Evolutionary conservation across 2,113 vertebrate species (phyloP).

Genomic region (Neogale vison): DNA sequence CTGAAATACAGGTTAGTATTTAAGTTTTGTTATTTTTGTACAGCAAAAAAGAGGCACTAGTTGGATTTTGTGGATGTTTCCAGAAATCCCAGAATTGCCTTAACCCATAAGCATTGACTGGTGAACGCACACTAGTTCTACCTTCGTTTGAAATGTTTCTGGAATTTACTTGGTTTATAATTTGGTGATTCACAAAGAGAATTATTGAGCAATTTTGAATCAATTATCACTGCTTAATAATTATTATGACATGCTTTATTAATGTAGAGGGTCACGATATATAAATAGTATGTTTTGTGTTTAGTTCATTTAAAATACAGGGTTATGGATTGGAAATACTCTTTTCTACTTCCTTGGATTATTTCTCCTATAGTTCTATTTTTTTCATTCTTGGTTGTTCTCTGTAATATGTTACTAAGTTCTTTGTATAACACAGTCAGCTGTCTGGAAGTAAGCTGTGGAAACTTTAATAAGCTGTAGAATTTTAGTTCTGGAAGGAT

Average conservation of each 20-base stretch:
- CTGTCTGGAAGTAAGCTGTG: neutral
- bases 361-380: neutral
- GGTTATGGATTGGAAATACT: neutral
- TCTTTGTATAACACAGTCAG: neutral
- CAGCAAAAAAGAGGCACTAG: neutral
- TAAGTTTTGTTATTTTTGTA: neutral
- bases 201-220: constrained; percentile 42
- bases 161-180: constrained; percentile 29
- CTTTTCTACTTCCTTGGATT: neutral
- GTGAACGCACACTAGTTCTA: neutral
- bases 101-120: neutral
- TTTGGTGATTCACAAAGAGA: constrained; percentile 17
- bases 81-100: neutral
- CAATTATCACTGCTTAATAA: constrained; percentile 21
- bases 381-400: neutral
- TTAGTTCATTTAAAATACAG: constrained; percentile 3
- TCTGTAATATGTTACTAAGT: neutral
- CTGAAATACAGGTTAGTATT: neutral
- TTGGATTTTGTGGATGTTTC: neutral
- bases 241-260: constrained; percentile 5
- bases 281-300: neutral
- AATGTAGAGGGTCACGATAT: neutral
- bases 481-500: constrained; percentile 32
- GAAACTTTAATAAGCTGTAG: neutral
- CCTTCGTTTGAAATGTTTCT: neutral